Conservation (phyloP, 1,140 invertebrate species). For the Heliconius eleuchia region DNA sequence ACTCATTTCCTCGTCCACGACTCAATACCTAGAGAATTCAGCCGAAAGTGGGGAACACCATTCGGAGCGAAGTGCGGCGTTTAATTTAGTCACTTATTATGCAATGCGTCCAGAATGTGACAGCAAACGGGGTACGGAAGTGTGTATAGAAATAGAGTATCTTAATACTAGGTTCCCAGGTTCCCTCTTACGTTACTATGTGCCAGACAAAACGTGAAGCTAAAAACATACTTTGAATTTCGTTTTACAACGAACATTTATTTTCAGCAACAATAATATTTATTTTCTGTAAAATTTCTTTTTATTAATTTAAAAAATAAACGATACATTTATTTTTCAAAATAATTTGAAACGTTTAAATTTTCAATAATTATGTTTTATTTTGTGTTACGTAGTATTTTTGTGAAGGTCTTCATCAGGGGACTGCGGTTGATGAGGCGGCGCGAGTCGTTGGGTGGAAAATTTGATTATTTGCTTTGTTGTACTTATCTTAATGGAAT, state of each 20-base stretch:
- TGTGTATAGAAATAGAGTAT: no score
- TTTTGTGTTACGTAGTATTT: background rate
- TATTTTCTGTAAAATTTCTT: background rate
- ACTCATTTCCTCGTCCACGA: no score
- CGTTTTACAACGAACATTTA: background rate
- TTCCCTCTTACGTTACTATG: no score
- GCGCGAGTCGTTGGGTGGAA: background rate
- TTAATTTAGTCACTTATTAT: no score
- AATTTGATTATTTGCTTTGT: background rate
- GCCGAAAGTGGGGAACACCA: background rate
- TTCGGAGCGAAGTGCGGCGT: no score
- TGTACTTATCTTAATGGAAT: background rate
- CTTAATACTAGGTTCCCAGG: no score
- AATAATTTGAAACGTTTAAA: background rate
- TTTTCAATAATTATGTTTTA: background rate
- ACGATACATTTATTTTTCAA: background rate
- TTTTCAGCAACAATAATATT: background rate
- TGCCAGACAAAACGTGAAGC: no score
- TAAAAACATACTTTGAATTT: background rate
- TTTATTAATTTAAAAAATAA: background rate
- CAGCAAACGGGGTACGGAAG: no score
- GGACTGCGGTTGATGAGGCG: conserved; percentile 12
- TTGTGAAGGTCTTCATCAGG: background rate
- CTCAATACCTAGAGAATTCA: no score
- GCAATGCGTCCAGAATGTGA: no score